A percentile compares a stretch with the other conserved stretches of the same genome.
Evolutionary conservation across 2,888 invertebrate genomes (phyloP).

Genomic region (Gastrophysa polygoni): DNA sequence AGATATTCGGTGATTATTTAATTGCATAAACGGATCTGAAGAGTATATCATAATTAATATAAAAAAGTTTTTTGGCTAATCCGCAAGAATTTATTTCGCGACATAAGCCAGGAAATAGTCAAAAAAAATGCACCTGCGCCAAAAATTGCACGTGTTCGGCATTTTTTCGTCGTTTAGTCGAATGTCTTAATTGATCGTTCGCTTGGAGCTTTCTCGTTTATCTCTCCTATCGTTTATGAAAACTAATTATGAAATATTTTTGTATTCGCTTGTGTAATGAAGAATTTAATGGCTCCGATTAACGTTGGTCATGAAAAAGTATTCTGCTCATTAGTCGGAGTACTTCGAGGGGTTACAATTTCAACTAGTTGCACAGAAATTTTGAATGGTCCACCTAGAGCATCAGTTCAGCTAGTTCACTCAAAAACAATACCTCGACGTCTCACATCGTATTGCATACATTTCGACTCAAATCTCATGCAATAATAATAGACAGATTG

Average conservation of each 20-base stretch:
- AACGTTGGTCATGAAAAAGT: neutral
- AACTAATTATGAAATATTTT: slow-evolving; percentile 19
- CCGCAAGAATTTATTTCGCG: neutral
- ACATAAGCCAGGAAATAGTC: slow-evolving; percentile 13
- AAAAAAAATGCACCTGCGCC: slow-evolving; percentile 11
- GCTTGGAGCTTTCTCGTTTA: slow-evolving; percentile 1
- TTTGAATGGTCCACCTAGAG: too few relatives aligned
- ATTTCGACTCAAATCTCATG: too few relatives aligned
- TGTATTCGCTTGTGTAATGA: slow-evolving; percentile 12
- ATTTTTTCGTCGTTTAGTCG: slow-evolving; percentile 6
- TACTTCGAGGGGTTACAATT: neutral
- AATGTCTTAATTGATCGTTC: slow-evolving; percentile 17
- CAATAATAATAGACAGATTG: too few relatives aligned
- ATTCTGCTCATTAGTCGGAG: neutral
- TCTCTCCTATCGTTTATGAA: slow-evolving; percentile 8
- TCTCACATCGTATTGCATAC: too few relatives aligned
- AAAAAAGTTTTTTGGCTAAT: slow-evolving; percentile 3
- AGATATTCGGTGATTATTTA: neutral
- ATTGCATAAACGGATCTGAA: neutral
- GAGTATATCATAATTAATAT: neutral
- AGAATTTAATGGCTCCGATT: slow-evolving; percentile 17
- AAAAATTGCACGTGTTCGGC: neutral
- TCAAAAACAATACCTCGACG: too few relatives aligned
- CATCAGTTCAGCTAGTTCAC: too few relatives aligned
- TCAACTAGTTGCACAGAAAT: neutral